phyloP scores from a whole-genome alignment of 37 sponge, comb jelly and placozoan genomes.

The Beroe ovata region DNA sequence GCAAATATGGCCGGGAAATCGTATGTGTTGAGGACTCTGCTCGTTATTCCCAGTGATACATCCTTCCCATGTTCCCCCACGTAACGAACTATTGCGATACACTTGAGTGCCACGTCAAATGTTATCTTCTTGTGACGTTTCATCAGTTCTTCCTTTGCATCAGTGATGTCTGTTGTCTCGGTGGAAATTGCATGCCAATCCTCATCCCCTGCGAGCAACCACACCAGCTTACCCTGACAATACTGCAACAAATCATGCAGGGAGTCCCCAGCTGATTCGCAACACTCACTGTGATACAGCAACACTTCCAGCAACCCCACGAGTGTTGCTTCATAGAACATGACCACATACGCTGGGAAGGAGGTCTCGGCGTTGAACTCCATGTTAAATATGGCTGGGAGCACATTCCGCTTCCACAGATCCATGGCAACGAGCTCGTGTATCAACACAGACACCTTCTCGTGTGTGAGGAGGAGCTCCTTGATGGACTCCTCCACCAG shows the following conservation, averaged over 20 bases:
- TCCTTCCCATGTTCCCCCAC: constrained; percentile 39
- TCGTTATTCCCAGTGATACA: constrained; percentile 39
- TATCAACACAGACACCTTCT: constrained; percentile 6
- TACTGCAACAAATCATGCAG: constrained; percentile 56
- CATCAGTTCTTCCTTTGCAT: constrained; percentile 40
- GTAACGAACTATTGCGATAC: constrained; percentile 31
- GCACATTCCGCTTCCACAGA: constrained; percentile 52
- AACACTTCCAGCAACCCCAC: constrained; percentile 43
- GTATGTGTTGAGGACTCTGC: constrained; percentile 45
- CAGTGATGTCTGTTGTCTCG: constrained; percentile 1
- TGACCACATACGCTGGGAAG: constrained; percentile 54
- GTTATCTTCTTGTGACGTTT: constrained; percentile 56
- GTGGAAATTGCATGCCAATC: constrained; percentile 44
- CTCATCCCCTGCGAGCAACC: constrained; percentile 59
- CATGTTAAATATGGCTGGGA: constrained; percentile 36
- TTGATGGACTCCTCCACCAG: constrained; percentile 50
- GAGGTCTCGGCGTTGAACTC: constrained; percentile 61
- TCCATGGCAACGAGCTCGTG: constrained; percentile 51
- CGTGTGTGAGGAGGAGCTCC: constrained; percentile 50
- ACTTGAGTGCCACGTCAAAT: constrained; percentile 43
- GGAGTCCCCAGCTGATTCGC: constrained; percentile 25
- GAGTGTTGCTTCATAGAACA: constrained; percentile 55
- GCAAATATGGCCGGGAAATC: constrained; percentile 63
- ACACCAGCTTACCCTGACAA: constrained; percentile 53
- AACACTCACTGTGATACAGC: constrained; percentile 56